Evolutionary conservation across 2,888 invertebrate genomes (phyloP).

Genomic region (Lottia gigantea): DNA sequence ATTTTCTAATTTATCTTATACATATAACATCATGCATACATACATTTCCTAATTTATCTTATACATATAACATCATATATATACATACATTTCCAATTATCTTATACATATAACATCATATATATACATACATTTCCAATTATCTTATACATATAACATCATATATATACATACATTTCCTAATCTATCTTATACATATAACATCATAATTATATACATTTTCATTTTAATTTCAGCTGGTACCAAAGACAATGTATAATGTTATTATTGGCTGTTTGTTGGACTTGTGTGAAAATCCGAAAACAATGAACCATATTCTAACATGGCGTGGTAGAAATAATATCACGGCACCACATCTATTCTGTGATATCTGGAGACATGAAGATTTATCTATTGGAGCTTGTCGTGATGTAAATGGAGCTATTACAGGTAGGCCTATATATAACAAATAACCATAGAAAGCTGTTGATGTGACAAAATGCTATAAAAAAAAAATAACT

Average conservation of each 20-base stretch:
- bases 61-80: too few relatives aligned
- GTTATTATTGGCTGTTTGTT: conserved; percentile 66
- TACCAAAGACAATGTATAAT: conserved; percentile 66
- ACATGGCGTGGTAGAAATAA: conserved; percentile 65
- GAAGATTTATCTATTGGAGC: conserved; percentile 66
- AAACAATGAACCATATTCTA: conserved; percentile 63
- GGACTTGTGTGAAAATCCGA: conserved; percentile 67
- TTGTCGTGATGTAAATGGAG: conserved; percentile 54
- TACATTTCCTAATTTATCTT: too few relatives aligned
- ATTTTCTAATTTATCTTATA: too few relatives aligned
- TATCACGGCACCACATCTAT: conserved; percentile 62
- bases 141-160: not conserved
- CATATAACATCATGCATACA: too few relatives aligned
- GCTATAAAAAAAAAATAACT: too few relatives aligned
- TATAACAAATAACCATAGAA: too few relatives aligned
- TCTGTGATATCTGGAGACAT: conserved; percentile 66
- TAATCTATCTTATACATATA: not conserved
- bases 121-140: not conserved
- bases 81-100: not conserved
- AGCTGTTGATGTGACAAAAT: too few relatives aligned
- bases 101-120: not conserved
- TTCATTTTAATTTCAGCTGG: conserved; percentile 43
- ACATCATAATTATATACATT: not conserved
- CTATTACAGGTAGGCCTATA: conserved; percentile 49
- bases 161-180: not conserved